Conservation (phyloP, 2,113 vertebrate genomes). For the Pongo pygmaeus region DNA sequence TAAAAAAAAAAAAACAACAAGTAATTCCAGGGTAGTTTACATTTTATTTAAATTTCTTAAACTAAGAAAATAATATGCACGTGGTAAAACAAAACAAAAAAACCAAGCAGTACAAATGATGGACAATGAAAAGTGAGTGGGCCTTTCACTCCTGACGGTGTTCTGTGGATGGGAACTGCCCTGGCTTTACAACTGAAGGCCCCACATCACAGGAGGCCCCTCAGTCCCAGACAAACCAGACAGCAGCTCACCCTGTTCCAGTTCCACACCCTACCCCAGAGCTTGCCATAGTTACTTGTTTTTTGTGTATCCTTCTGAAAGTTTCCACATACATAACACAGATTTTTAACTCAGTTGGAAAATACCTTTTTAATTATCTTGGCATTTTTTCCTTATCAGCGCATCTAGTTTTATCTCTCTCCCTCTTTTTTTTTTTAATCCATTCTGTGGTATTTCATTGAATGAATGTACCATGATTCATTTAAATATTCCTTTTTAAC, state of each 20-base stretch:
- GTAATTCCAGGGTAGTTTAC: not conserved
- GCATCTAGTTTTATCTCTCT: not conserved
- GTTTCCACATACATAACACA: not conserved
- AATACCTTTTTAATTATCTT: not conserved
- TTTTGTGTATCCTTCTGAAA: not conserved
- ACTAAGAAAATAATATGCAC: not conserved
- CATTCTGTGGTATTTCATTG: not conserved
- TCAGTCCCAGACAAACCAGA: not conserved
- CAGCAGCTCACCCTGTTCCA: not conserved
- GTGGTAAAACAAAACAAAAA: not conserved
- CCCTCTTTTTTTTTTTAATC: not conserved
- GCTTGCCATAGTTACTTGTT: not conserved
- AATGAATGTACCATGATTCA: not conserved
- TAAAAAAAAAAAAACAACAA: too few species aligned
- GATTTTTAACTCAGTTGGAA: not conserved
- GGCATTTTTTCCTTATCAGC: not conserved
- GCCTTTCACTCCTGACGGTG: not conserved
- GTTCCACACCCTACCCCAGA: not conserved
- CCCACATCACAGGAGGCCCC: too few species aligned
- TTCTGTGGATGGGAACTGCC: not conserved
- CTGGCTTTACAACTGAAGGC: not conserved
- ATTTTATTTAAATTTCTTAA: not conserved
- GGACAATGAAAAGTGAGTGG: not conserved
- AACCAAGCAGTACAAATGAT: not conserved
- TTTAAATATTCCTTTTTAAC: not conserved